Base-by-base conservation (phyloP, 2,888 invertebrate genomes). In the Drosophila emarginata region DNA sequence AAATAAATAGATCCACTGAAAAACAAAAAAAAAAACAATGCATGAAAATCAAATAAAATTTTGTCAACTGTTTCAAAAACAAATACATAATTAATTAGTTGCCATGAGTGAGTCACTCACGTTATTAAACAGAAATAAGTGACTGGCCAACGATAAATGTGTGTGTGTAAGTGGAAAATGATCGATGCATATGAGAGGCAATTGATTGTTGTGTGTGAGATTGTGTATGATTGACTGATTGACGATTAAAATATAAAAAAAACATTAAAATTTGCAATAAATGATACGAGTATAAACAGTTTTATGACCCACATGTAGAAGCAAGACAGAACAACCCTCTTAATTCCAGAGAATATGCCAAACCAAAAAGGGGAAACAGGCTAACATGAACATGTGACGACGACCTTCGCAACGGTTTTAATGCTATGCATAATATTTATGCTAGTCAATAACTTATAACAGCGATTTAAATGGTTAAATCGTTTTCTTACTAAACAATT, bases 11-110 rank as follows among this genome's bases (percentile, higher is more conserved):
- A 5, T n/a, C 12, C 2, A 59, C 18, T 26, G 56, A 62, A 63
- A 37, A 40, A 54, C 26, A 15, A 40, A 28, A 54, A 61, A 77
- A 61, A 64, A 54, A 61, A 65, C 64, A 73, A 72, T 57, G 51
- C 62, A 54, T 32, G 61, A 68, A 84, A 56, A 74, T 69, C 58
- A 52, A 71, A 63, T 39, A 1, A 39, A 39, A 5, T 45, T 15
- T 15, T 53, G 32, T 18, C 14, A 28, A 32, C 12, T 53, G 32
- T 40, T 15, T 28, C 26, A 51, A 40, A 56, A 67, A 73, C 45
- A 63, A 53, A 28, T 53, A 59, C 69, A 74, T 81, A 87, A 85
- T 80, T 81, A 81, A 81, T 21, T 62, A 61, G n/a, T 56, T 39
- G 62, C 21, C 58, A 52, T 57, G 68, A 65, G 18, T 23, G 53